Percentiles rank a stretch among this genome's conserved stretches.
Evolutionary conservation across 1,140 invertebrate species (phyloP).

Genomic region (Ganaspis sp.): DNA sequence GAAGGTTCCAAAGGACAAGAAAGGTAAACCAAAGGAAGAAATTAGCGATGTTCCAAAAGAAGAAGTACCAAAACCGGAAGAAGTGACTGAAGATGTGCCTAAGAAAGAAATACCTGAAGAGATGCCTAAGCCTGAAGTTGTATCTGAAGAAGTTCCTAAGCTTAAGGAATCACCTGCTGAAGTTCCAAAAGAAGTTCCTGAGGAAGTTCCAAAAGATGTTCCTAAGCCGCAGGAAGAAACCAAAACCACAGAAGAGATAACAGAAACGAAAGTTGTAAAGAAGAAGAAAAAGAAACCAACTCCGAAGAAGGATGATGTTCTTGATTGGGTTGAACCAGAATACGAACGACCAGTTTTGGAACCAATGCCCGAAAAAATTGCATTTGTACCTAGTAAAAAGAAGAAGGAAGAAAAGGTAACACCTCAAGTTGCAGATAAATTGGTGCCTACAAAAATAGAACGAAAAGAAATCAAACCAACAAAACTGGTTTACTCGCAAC

Average conservation of each 20-base stretch:
- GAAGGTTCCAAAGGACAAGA: conserved; percentile 14
- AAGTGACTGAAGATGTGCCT: background rate
- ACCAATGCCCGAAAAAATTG: conserved; percentile 74
- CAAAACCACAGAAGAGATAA: conserved; percentile 57
- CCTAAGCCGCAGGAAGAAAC: conserved; percentile 36
- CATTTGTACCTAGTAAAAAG: conserved; percentile 71
- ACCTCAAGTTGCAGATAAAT: conserved; percentile 58
- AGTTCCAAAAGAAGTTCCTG: conserved; percentile 65
- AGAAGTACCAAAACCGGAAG: conserved; percentile 34
- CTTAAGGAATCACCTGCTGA: conserved; percentile 67
- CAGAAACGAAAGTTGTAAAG: conserved; percentile 63
- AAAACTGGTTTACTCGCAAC: conserved; percentile 72
- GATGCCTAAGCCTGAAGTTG: too few relatives aligned
- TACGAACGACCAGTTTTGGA: conserved; percentile 74
- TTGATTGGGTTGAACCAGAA: conserved; percentile 75
- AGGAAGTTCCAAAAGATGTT: conserved; percentile 47
- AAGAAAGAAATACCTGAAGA: too few relatives aligned
- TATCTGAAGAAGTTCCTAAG: conserved; percentile 49
- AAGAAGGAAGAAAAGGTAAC: conserved; percentile 68
- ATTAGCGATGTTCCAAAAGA: conserved; percentile 36
- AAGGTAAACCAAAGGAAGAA: conserved; percentile 45
- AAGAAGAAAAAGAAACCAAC: conserved; percentile 55
- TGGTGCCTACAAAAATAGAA: conserved; percentile 71
- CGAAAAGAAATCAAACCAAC: conserved; percentile 72
- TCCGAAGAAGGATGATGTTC: conserved; percentile 70